Base-by-base conservation (phyloP, 2,888 invertebrate genomes). In the Yponomeuta plumbellus region DNA sequence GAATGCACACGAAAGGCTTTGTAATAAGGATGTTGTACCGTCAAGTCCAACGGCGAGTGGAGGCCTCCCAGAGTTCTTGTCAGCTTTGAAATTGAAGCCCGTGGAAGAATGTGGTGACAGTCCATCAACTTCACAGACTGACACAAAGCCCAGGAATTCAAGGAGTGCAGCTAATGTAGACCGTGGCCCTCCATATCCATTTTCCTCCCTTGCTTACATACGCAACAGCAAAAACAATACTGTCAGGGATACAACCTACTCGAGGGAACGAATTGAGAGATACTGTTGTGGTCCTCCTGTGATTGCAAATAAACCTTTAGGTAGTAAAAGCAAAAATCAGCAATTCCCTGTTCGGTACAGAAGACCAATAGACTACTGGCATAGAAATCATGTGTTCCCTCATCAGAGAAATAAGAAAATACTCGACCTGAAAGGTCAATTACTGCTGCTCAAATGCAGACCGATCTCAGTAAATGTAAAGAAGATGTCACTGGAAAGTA, bases 361-460 rank as follows among this genome's bases (percentile, higher is more conserved):
- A 71, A 72, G 88, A 68, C 91, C 91, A 1, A 86, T 91, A 67
- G 87, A 88, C 71, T 88, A 91, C 71, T 91, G 91, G 91, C 77
- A 83, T 44, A 78, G 92, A 62, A 84, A 77, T 66, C 81, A 91
- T 71, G 73, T 80, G 39, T 91, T 91, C 71, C 87, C 90, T 2
- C 70, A 83, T 67, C 91, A 91, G 71, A 80, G 90, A 68, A 82
- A 86, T 22, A 91, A 90, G 73, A 77, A 79, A 73, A 74, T 90
- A 71, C 80, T 92, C 17, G 87, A 86, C 75, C 67, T 91, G 64
- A 85, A 85, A 66, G 85, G 80, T 59, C 93, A 93, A 75, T 75
- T 93, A 68, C 77, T 92, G 66, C 82, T 89, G 66, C 76, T 92
- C 44, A 86, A 92, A 67, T 93, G 93, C 75, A 88, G 83, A 75